Conservation (phyloP, 2,797 vertebrate genomes). For the Epinephelus malabaricus region DNA sequence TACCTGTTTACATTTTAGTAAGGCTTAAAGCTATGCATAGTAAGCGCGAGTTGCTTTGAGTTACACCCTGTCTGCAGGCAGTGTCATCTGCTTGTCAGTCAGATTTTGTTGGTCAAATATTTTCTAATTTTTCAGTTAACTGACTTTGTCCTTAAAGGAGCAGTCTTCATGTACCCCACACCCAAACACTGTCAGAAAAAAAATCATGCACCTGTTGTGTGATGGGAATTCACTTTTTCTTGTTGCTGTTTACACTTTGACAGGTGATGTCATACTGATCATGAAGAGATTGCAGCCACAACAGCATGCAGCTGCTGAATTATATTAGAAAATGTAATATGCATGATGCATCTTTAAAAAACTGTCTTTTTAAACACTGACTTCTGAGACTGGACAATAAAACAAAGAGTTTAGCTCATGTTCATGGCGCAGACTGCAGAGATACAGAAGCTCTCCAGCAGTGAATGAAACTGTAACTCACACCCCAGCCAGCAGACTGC, state of each 20-base stretch:
- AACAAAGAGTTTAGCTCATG: background rate
- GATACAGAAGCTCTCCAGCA: slow-evolving; percentile 32
- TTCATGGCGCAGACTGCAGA: background rate
- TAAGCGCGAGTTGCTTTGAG: too few relatives aligned
- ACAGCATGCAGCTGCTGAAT: background rate
- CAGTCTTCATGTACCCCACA: background rate
- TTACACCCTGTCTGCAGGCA: too few relatives aligned
- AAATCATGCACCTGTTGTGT: background rate
- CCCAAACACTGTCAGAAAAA: background rate
- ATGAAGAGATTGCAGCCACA: background rate
- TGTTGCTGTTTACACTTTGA: background rate
- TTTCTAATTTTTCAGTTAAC: too few relatives aligned
- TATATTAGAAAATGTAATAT: background rate
- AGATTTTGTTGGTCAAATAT: too few relatives aligned
- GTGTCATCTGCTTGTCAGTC: too few relatives aligned
- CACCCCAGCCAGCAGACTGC: slow-evolving; percentile 33
- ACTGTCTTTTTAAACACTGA: background rate
- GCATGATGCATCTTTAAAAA: background rate
- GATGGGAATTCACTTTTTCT: background rate
- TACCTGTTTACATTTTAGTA: too few relatives aligned
- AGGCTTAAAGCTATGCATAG: too few relatives aligned
- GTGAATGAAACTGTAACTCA: slow-evolving; percentile 55
- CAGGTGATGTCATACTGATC: background rate
- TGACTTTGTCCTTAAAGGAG: too few relatives aligned
- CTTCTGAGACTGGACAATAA: background rate